Evolutionary conservation across 2,888 invertebrate genomes (phyloP), one percentile per base, ranked within the genome.

Genomic region (Tanaodytes sp.): DNA sequence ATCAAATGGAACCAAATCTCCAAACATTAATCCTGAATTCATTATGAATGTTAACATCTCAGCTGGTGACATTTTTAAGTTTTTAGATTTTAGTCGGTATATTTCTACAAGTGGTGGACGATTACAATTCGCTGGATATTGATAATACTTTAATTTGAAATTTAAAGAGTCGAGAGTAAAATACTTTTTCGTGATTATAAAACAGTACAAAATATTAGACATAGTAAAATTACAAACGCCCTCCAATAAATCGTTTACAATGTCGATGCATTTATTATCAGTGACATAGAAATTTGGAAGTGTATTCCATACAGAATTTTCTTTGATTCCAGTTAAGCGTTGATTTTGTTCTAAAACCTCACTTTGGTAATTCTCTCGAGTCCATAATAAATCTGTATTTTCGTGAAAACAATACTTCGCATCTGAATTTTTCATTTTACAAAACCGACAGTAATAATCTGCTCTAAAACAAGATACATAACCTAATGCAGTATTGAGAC

Each of bases 11-110:
- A 46, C 61, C 46, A 36, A 30, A 12, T 51, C 59, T 9, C 69
- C 72, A 57, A 39, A 69, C 30, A 52, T 43, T 2, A 61, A 48
- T 37, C 52, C 61, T 55, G 31, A 63, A 15, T 43, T 14, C 11
- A 23, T 39, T 30, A 49, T 49, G 23, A 63, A 55, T 18, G 36
- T 62, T 14, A 49, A 64, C 61, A 67, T 57, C 46, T 68, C 70
- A 23, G 42, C 46, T 30, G 36, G 39, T 6, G 62, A 73, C 71
- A 57, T 69, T 69, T 69, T 63, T 23, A 74, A 65, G 55, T 73
- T 71, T 55, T 57, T 61, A 1, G 2, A 14, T 36, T 59, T 51
- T 6, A 64, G 4, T 23, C 16, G 49, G 58, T 31, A 27, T 15
- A 11, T 40, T 65, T 71, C 23, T 66, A 76, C 68, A 31, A 71